Evolutionary conservation across 1,140 invertebrate genomes (phyloP).

Genomic region (Varroa destructor): DNA sequence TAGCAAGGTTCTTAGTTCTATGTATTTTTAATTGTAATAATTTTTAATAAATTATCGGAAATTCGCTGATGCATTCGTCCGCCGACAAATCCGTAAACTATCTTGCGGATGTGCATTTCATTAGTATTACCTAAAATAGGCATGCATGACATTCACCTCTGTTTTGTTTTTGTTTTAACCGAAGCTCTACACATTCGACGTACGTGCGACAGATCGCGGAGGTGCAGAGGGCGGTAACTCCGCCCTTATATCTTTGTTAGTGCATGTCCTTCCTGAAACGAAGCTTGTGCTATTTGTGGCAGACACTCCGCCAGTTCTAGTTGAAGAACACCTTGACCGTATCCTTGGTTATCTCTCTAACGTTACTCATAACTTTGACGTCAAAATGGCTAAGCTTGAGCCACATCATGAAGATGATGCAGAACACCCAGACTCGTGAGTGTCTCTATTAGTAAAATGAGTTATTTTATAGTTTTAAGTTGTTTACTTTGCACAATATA

Average conservation of each 20-base stretch:
- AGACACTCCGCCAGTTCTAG: constrained; percentile 55
- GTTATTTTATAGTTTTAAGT: too few species aligned
- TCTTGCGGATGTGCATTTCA: too few species aligned
- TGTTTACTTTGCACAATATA: too few species aligned
- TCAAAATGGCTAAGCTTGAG: constrained; percentile 59
- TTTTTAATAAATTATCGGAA: too few species aligned
- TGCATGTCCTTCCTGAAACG: constrained; percentile 64
- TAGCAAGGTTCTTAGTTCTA: too few species aligned
- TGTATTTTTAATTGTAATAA: too few species aligned
- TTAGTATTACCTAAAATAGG: too few species aligned
- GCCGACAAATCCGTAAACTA: too few species aligned
- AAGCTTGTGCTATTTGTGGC: constrained; percentile 64
- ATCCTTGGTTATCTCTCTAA: constrained; percentile 55
- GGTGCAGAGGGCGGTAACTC: constrained; percentile 63
- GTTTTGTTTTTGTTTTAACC: too few species aligned
- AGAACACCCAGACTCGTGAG: constrained; percentile 53
- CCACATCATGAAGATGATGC: constrained; percentile 51
- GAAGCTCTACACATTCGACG: constrained; percentile 62
- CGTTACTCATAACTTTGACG: constrained; percentile 55
- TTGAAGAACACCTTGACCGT: constrained; percentile 55
- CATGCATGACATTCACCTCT: too few species aligned
- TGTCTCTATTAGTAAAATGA: constrained; percentile 34
- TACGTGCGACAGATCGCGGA: constrained; percentile 64
- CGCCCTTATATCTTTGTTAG: constrained; percentile 52
- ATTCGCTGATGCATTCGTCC: too few species aligned